Base-by-base conservation (phyloP, 2,113 vertebrate genomes). In the Tachuris rubrigastra region DNA sequence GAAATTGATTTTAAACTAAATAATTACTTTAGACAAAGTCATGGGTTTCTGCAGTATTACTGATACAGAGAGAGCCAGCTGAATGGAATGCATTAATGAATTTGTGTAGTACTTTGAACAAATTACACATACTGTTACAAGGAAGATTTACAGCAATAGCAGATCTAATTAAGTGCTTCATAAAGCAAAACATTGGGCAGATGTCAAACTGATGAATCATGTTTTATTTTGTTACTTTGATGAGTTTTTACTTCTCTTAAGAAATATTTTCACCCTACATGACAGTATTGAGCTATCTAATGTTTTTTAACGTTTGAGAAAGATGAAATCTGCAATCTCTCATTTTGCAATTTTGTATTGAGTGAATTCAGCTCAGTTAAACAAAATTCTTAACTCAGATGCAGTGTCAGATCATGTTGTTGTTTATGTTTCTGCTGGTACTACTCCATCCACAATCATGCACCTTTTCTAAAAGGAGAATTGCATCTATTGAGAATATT, bases 161-260 rank as follows among this genome's bases (percentile, higher is more conserved):
- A 93, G 46, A 95, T 47, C 56, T 60, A 81, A 92, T 84, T 75
- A 93, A 72, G 65, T 90, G 52, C 58, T 87, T 93, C 31, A 60
- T 52, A 94, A 93, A 93, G 76, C 47, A 83, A 96, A 96, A 93
- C 22, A 87, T 5, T 59, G 46, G 58, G 25, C 30, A 85, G 63
- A 49, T 87, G 47, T 85, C 58, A 91, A 87, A 59, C 42, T 50
- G 50, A 52, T 27, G 76, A 93, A 66, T n/a, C 59, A 74, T n/a
- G 13, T 56, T 79, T 59, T 72, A 22, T 47, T n/a, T 35, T 58
- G 46, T 67, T 14, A 33, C 55, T 87, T 46, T 55, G 47, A 62
- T 22, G 12, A 95, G 30, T 73, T 28, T 52, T 75, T 41, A 55
- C 53, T 79, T 87, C 72, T 22, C 20, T 49, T 65, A 67, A 46